Conservation (phyloP, 1,140 invertebrate species). For the Drosophila bocqueti region DNA sequence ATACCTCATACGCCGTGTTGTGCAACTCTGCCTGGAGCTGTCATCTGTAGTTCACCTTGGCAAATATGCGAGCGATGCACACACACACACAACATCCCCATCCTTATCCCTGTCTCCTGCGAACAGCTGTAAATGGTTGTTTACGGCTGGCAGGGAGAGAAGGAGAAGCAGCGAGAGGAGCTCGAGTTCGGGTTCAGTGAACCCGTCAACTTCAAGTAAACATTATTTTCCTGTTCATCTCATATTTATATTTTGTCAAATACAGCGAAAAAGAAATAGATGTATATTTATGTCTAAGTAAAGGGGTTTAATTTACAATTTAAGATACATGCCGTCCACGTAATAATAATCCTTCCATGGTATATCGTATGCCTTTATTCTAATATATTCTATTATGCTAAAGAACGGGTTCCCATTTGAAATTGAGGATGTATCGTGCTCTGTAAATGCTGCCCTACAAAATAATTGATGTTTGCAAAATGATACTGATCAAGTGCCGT, state of each 20-base stretch:
- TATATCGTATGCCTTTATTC: background rate
- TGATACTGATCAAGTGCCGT: constrained; percentile 21
- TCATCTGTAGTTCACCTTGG: constrained; percentile 37
- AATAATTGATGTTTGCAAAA: constrained; percentile 15
- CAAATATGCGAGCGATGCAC: constrained; percentile 17
- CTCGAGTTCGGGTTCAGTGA: constrained; percentile 18
- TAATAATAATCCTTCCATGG: background rate
- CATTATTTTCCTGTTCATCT: constrained; percentile 5
- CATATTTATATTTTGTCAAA: constrained; percentile 21
- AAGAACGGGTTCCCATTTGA: background rate
- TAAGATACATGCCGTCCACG: constrained; percentile 9
- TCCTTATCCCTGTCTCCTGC: background rate
- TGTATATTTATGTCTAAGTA: background rate
- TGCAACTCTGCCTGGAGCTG: constrained; percentile 44
- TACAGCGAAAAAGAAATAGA: constrained; percentile 9
- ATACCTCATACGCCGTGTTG: constrained; percentile 33
- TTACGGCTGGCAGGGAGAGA: background rate
- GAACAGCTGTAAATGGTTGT: constrained; percentile 48
- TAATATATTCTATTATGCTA: constrained; percentile 10
- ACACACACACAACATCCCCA: background rate
- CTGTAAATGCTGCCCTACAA: constrained; percentile 14
- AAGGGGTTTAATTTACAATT: constrained; percentile 26
- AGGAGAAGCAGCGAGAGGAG: background rate
- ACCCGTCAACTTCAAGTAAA: constrained; percentile 19
- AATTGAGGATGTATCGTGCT: constrained; percentile 5